These are phyloP conservation scores for Fragum sueziense DNA, from an alignment of 2,888 invertebrate species.

Conservation along the genomic window DNA sequence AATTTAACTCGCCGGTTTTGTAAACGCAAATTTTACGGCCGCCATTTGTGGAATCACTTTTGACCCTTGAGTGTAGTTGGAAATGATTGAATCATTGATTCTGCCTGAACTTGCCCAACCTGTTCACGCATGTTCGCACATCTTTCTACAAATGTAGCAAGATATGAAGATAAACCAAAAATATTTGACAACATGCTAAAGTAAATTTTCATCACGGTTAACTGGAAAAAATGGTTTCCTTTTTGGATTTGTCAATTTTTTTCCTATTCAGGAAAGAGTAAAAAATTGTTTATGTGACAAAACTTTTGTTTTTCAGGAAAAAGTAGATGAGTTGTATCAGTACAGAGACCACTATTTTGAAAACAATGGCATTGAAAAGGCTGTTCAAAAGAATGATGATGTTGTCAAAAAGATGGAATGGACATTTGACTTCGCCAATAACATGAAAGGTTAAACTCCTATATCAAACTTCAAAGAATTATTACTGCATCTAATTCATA, in stretches of 20 bases:
- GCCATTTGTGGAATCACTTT: too few species aligned
- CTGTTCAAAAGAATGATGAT: slow-evolving; percentile 86
- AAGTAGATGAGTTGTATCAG: slow-evolving; percentile 86
- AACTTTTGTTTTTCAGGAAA: slow-evolving; percentile 83
- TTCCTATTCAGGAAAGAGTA: not conserved
- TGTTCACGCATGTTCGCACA: too few species aligned
- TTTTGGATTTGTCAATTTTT: not conserved
- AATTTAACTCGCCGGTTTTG: too few species aligned
- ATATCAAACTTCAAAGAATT: too few species aligned
- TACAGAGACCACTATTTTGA: slow-evolving; percentile 92
- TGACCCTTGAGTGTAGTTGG: too few species aligned
- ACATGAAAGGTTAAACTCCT: slow-evolving; percentile 88
- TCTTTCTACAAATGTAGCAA: too few species aligned
- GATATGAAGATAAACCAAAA: not conserved
- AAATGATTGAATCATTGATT: too few species aligned
- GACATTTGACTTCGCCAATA: slow-evolving; percentile 86
- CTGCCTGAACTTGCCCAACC: too few species aligned
- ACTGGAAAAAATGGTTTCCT: not conserved
- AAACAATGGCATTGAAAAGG: slow-evolving; percentile 87
- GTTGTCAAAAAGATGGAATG: slow-evolving; percentile 87
- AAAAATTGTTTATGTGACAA: not conserved
- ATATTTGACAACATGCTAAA: not conserved
- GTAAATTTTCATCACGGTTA: not conserved
- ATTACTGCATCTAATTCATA: too few species aligned
- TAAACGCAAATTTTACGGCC: too few species aligned